Base-by-base conservation (phyloP, 2,797 vertebrate genomes). In the Decapterus maruadsi region DNA sequence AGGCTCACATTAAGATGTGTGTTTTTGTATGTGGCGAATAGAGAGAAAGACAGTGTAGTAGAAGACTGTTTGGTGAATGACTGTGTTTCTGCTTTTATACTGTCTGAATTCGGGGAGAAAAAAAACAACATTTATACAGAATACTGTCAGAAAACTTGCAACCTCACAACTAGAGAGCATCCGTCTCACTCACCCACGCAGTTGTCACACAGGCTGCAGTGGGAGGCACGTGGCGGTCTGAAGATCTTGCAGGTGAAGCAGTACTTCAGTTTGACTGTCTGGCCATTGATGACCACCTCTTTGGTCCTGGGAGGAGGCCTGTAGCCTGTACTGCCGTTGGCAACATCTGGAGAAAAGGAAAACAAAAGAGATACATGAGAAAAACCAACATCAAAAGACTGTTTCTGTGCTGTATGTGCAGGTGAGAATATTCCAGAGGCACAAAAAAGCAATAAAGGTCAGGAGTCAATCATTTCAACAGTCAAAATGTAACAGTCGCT, bases 241-340 rank as follows among this genome's bases (percentile, higher is more conserved):
- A 99, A 99, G 93, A 99, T 98, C 94, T 98, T 98, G 95, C 98
- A 99, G 90, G 98, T 99, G 92, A 99, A 99, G 95, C 98, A 99
- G 61, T 99, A 99, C 91, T 99, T 99, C 78, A 99, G 94, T 84
- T 99, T 99, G 87, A 99, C 96, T 3, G 96, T 97, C 94, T 99
- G 98, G 67, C 98, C 98, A 53, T 99, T 99, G 93, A 99, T 98
- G 81, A 97, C 93, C 86, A 99, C 95, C 94, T 99, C 98, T 92
- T 96, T 99, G 78, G 98, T 99, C 96, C 98, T 96, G 88, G 98
- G 98, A 84, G 98, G 98, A 26, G 97, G 96, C 63, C 97, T 96
- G 92, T 99, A 99, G 86, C 97, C 95, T 6, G 97, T 96, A 81
- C 95, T 95, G 84, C 97, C 97, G 43, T 99, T 99, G 48, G 97